Evolutionary conservation across 2,888 invertebrate genomes (phyloP).

Genomic region (Himalopsyche kuldschensis): DNA sequence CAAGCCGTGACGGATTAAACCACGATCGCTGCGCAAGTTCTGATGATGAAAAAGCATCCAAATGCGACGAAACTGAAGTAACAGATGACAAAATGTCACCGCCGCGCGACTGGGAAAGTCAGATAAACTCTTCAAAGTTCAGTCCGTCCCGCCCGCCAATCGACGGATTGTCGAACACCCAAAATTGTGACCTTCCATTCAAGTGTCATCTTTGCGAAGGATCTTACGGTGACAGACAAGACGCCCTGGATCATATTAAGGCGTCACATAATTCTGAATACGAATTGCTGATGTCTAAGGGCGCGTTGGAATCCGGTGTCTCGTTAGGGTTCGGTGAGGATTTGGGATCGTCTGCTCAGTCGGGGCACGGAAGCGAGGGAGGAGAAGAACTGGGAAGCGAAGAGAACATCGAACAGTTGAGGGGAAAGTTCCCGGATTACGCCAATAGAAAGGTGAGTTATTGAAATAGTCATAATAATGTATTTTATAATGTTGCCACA

Average conservation of each 20-base stretch:
- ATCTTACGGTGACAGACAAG: constrained; percentile 77
- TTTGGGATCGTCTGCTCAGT: constrained; percentile 29
- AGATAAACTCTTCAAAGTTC: constrained; percentile 34
- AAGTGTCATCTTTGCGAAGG: constrained; percentile 93
- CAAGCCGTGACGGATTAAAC: constrained; percentile 41
- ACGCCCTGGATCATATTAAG: constrained; percentile 81
- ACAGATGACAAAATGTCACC: not conserved
- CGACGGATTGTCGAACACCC: constrained; percentile 26
- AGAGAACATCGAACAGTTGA: constrained; percentile 66
- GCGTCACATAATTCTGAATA: constrained; percentile 76
- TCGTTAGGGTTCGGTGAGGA: constrained; percentile 50
- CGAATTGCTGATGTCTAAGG: constrained; percentile 78
- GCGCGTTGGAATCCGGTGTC: constrained; percentile 63
- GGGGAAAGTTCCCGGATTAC: constrained; percentile 83
- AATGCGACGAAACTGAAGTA: constrained; percentile 42
- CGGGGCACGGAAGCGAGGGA: constrained; percentile 44
- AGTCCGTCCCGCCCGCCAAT: constrained; percentile 21
- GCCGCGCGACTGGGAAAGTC: constrained; percentile 31
- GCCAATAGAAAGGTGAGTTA: constrained; percentile 76
- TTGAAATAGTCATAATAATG: no score
- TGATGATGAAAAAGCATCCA: constrained; percentile 43
- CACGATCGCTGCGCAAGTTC: constrained; percentile 10
- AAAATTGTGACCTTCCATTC: constrained; percentile 72
- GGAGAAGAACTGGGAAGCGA: constrained; percentile 66
- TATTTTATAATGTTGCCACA: no score